Conservation (phyloP, 1,140 invertebrate species). For the Zaprionus taronus region DNA sequence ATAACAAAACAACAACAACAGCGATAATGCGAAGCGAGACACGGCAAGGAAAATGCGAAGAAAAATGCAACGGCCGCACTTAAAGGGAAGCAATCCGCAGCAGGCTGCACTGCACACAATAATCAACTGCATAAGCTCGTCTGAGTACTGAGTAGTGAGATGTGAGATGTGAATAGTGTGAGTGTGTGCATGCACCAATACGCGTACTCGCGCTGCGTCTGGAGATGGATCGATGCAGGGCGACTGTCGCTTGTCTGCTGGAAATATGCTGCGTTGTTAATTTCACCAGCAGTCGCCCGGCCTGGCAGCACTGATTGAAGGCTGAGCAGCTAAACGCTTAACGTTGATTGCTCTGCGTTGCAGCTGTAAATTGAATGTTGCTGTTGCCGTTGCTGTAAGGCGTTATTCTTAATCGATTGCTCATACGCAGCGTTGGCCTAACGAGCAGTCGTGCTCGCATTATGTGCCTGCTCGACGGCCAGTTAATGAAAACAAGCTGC, state of each 20-base stretch:
- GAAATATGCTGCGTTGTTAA: constrained; percentile 57
- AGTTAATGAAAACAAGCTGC: constrained; percentile 81
- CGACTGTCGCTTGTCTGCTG: constrained; percentile 7
- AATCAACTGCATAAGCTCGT: constrained; percentile 60
- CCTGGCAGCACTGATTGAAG: constrained; percentile 41
- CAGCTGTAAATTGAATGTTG: constrained; percentile 70
- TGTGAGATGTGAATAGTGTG: not conserved
- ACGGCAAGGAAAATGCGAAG: constrained; percentile 26
- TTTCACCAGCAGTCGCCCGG: constrained; percentile 42
- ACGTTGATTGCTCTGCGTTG: constrained; percentile 67
- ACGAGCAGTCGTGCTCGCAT: constrained; percentile 58
- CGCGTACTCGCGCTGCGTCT: constrained; percentile 4
- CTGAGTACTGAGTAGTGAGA: not conserved
- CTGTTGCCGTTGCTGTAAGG: constrained; percentile 16
- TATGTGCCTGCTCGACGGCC: constrained; percentile 55
- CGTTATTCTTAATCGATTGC: constrained; percentile 78
- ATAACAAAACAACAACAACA: constrained; percentile 36
- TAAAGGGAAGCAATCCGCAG: constrained; percentile 41
- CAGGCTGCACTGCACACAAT: constrained; percentile 50
- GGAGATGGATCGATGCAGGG: constrained; percentile 5
- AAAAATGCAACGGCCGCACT: constrained; percentile 61
- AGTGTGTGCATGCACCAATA: not conserved
- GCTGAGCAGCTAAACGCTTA: constrained; percentile 66
- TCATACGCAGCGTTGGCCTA: constrained; percentile 68
- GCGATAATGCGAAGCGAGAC: constrained; percentile 13